Evolutionary conservation across 2,888 invertebrate genomes (phyloP), one percentile per base, ranked within the genome.

Genomic region (Tigriopus californicus): DNA sequence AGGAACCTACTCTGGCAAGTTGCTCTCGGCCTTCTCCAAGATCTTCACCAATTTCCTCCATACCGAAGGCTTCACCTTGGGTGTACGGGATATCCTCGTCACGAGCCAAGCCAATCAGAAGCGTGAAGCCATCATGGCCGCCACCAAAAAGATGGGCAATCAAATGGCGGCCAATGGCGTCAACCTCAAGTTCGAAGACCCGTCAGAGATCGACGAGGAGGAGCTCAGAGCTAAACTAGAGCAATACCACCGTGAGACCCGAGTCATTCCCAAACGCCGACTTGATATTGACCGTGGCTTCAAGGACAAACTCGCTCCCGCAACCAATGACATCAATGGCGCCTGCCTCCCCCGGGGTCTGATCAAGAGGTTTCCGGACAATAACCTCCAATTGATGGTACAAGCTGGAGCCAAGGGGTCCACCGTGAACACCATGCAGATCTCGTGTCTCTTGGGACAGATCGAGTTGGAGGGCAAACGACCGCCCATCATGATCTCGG

Each of bases 331-430:
- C 49, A 92, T 98, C 60, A 91, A 90, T 67, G 25, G 44, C 18
- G 60, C 41, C 5, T 61, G 61, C 33, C 18, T 61, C 24, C 60
- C 61, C 12, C 15, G 77, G 61, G 95, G 95, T 1, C 75, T 99
- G 47, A 72, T 89, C 8, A 81, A 82, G 63, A 80, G 82, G 65
- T 98, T 98, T 68, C 97, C 98, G 0, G 73, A 80, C 18, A 99
- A 99, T 70, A 94, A 94, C 73, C 77, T 99, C n/a, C 95, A 97
- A 70, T 72, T 98, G 65, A 97, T 99, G 95, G 94, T 98, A 0
- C 82, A 89, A 67, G 92, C 97, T 18, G 98, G 98, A 62, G 98
- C 98, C 0, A 99, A 99, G 72, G 98, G 95, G n/a, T 90, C 94
- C 0, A 83, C 86, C 59, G 97, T 95, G 0, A 97, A 97, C 70